Evolutionary conservation across 1,140 invertebrate genomes (phyloP).

Genomic region (Aphaenogaster rudis): DNA sequence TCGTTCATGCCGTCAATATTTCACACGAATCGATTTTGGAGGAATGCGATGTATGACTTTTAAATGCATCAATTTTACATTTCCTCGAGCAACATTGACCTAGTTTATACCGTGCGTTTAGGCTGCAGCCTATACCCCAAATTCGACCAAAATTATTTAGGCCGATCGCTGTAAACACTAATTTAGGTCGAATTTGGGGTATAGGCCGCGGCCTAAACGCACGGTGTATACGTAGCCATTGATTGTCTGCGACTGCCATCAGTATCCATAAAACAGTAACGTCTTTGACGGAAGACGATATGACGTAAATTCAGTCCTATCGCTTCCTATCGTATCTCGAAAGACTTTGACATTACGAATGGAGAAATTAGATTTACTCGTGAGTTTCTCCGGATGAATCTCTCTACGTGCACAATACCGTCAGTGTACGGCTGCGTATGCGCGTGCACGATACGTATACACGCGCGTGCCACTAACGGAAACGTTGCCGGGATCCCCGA

Average conservation of each 20-base stretch:
- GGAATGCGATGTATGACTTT: background rate
- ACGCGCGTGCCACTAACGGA: constrained; percentile 14
- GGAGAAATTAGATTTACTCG: constrained; percentile 42
- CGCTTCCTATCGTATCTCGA: background rate
- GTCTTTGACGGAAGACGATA: background rate
- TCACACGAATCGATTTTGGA: background rate
- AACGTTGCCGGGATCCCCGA: constrained; percentile 55
- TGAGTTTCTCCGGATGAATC: constrained; percentile 35
- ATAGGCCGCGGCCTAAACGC: too few species aligned
- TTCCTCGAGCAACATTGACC: background rate
- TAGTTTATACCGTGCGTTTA: too few species aligned
- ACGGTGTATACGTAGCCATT: too few species aligned
- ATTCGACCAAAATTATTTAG: too few species aligned
- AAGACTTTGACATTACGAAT: constrained; percentile 35
- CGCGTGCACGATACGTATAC: background rate
- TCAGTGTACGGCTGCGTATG: background rate
- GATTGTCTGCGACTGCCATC: background rate
- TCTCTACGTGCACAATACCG: background rate
- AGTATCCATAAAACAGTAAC: background rate
- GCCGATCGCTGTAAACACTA: too few species aligned
- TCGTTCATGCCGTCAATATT: constrained; percentile 14
- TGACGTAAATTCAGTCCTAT: background rate
- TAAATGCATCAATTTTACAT: background rate
- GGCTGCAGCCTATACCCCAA: too few species aligned
- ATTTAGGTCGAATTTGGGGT: too few species aligned